These are phyloP conservation scores for Eupithecia abbreviata DNA, from an alignment of 2,888 invertebrate genomes.

Conservation along the genomic window DNA sequence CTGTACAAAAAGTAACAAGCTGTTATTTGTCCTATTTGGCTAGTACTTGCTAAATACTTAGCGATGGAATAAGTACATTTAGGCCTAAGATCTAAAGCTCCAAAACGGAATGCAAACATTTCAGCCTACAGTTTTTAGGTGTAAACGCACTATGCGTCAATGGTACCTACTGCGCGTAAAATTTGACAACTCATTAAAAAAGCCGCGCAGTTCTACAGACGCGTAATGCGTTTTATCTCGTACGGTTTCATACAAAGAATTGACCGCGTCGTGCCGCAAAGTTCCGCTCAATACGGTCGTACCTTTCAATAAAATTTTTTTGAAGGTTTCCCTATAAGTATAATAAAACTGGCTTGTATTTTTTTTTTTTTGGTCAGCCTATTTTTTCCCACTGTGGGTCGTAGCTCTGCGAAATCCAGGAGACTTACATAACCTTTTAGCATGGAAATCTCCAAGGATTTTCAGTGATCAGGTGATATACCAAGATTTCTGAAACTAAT, in stretches of 20 bases:
- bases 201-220: no score
- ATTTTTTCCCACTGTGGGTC: background rate
- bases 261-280: no score
- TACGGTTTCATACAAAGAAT: no score
- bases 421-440: background rate
- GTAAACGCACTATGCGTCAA: no score
- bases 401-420: background rate
- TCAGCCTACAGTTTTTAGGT: background rate
- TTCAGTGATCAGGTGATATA: background rate
- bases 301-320: background rate
- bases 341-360: background rate
- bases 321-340: background rate
- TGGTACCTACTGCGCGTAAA: no score
- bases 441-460: background rate
- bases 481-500: background rate
- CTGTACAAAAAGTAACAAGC: slow-evolving; percentile 14
- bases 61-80: slow-evolving; percentile 36
- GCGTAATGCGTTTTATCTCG: no score
- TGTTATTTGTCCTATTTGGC: slow-evolving; percentile 40
- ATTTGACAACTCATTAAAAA: no score
- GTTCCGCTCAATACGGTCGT: no score
- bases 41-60: slow-evolving; percentile 22
- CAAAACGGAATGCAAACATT: slow-evolving; percentile 27
- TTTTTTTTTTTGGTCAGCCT: background rate
- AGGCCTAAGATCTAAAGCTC: slow-evolving; percentile 31